Evolutionary conservation across 2,888 invertebrate genomes (phyloP), one percentile per base, ranked within the genome.

Genomic region (Apotomis betuletana): DNA sequence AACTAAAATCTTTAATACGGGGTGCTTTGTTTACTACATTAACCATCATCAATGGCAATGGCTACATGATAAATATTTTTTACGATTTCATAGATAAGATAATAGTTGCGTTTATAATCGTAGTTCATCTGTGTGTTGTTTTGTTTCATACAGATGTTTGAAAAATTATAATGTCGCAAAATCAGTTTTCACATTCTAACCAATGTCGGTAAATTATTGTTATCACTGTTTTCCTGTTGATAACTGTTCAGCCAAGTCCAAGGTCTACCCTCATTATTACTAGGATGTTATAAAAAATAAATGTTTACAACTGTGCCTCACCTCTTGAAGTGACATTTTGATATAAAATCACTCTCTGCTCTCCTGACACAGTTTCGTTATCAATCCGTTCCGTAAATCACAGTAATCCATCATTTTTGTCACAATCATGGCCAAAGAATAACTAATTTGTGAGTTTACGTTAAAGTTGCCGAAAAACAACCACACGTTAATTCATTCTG

Each of bases 281-380:
- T 61, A 51, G 62, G 36, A 67, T 61, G 51, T 58, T 0, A 12
- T 58, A 46, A 46, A 10, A 65, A 55, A 44, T 27, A 27, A 15
- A 54, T 54, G 54, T 49, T 65, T 54, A 55, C 27, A 52, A 67
- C 27, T 67, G 46, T 27, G 27, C n/a, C 91, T 90, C 78, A 92
- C 92, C 92, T 92, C 91, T 79, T 88, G 87, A 74, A 92, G 85
- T 79, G 92, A 92, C 92, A 92, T 91, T 70, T 71, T 82, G 76
- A 74, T 74, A 80, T 75, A 84, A 80, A 81, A 85, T 89, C 83
- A 87, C 84, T 80, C 75, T 75, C 75, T 76, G 77, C 77, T 82
- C 80, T 80, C 77, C 76, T 84, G 85, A 87, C 88, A 88, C 89
- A 87, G 84, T 84, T 87, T 81, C 64, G 75, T 86, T 88, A 89